phyloP scores from a whole-genome alignment of 2,888 invertebrate genomes.

The Amphipoea lucens region DNA sequence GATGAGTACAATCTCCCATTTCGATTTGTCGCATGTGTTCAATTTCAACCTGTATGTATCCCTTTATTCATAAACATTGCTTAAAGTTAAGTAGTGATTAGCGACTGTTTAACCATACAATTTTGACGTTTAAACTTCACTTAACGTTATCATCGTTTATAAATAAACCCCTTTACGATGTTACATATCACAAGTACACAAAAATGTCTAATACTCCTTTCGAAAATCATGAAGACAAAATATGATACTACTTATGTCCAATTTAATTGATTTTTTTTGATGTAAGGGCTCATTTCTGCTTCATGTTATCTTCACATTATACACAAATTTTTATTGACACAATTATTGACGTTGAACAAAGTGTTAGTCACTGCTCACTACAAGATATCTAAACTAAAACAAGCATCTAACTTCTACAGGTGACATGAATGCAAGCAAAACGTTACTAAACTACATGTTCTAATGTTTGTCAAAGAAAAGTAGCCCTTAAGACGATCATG shows the following conservation, averaged over 20 bases:
- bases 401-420: slow-evolving; percentile 68
- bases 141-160: background rate
- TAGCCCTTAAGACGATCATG: slow-evolving; percentile 50
- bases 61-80: background rate
- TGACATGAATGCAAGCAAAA: slow-evolving; percentile 67
- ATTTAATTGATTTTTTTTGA: slow-evolving; percentile 12
- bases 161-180: background rate
- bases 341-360: slow-evolving; percentile 47
- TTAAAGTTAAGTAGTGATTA: background rate
- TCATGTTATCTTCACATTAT: slow-evolving; percentile 17
- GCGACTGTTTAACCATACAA: background rate
- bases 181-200: slow-evolving; percentile 9
- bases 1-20: too few species aligned
- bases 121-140: background rate
- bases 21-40: too few species aligned
- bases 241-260: background rate
- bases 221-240: background rate
- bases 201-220: background rate
- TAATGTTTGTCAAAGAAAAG: slow-evolving; percentile 54
- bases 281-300: slow-evolving; percentile 56
- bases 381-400: slow-evolving; percentile 59
- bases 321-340: slow-evolving; percentile 30
- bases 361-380: slow-evolving; percentile 74
- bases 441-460: slow-evolving; percentile 57
- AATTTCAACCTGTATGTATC: too few species aligned